Base-by-base conservation (phyloP, 2,888 invertebrate genomes). In the Tridacna crocea region DNA sequence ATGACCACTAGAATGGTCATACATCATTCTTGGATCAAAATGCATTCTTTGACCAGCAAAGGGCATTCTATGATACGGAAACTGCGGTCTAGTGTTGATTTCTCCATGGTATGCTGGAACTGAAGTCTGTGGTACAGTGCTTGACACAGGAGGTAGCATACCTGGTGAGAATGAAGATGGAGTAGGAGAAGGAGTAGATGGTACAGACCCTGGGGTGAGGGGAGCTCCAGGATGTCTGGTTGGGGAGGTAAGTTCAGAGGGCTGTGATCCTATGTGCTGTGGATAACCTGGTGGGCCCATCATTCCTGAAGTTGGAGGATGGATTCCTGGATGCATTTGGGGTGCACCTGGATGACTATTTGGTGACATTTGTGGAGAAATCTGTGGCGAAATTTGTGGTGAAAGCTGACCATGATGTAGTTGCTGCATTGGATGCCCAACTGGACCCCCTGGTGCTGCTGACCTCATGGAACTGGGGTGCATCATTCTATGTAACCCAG, bases 281-380 rank as follows among this genome's bases (percentile, higher is more conserved):
- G 84, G 81, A 72, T 82, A 72, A 36, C 87, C 88, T 26, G 85
- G 81, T 48, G 83, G 85, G 27, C 81, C 83, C 81, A 84, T 83
- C 74, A 84, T 77, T 24, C 78, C 78, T 26, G 83, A 72, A 10
- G 87, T 73, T 72, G 81, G 60, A 19, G 77, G 72, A 78, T 76
- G 80, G 74, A 82, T 75, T 15, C 77, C 76, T 55, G 79, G 77
- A 36, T 83, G 84, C 78, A 83, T 84, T 51, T 72, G 82, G 58
- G 82, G 75, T 19, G 74, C 81, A 17, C 83, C 85, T 24, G 78
- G 82, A 58, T 82, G 85, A 47, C 84, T 74, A 15, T 80, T 81
- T 22, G 85, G 80, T 22, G 87, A 83, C 63, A 85, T 83, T 55
- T 85, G 88, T 0, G 84, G 82, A n/a, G 80, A 83, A 77, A 86